Conservation (phyloP, 2,888 invertebrate genomes). For the Diachrysia chrysitis region DNA sequence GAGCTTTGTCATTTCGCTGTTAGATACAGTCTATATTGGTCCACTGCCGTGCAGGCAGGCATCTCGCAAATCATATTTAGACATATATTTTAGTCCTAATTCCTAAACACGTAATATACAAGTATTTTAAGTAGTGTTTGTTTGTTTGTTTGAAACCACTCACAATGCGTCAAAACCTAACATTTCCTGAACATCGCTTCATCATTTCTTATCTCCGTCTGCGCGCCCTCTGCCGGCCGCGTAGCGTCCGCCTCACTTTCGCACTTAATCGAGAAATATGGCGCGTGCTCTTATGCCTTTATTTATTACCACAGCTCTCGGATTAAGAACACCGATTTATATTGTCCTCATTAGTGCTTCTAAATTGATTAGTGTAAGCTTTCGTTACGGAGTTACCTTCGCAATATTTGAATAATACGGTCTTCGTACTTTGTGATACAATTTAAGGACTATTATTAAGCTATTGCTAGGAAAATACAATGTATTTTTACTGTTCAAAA, state of each 20-base stretch:
- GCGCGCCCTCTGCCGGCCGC: conserved; percentile 48
- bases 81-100: too few relatives aligned
- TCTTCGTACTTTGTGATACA: not conserved
- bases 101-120: too few relatives aligned
- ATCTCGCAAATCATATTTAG: too few relatives aligned
- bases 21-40: too few relatives aligned
- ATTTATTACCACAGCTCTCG: conserved; percentile 83
- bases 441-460: not conserved
- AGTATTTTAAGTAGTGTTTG: not conserved
- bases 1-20: too few relatives aligned
- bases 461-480: not conserved
- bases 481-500: not conserved
- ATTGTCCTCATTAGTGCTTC: conserved; percentile 84
- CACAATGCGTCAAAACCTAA: conserved; percentile 1
- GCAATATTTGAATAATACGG: conserved; percentile 39
- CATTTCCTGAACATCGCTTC: conserved; percentile 25
- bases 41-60: too few relatives aligned
- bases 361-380: conserved; percentile 83
- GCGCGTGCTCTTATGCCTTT: conserved; percentile 86
- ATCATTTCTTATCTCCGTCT: conserved; percentile 46
- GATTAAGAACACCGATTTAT: conserved; percentile 86
- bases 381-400: conserved; percentile 61
- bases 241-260: conserved; percentile 81
- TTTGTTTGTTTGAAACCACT: not conserved
- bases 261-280: conserved; percentile 89